Conservation (phyloP, 1,140 invertebrate species). For the Drosophila triauraria region DNA sequence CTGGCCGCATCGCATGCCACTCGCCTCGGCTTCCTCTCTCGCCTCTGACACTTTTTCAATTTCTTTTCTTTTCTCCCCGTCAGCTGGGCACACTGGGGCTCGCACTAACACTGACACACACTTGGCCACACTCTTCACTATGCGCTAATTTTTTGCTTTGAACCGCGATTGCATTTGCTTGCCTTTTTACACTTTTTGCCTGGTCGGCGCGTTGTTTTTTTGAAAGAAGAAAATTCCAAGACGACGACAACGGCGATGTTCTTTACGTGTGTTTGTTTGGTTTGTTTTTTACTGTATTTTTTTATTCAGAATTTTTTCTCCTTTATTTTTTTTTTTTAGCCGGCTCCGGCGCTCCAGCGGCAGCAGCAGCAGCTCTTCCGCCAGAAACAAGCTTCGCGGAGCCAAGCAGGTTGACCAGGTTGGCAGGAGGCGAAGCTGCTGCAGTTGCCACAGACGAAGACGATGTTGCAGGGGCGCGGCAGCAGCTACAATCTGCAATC, state of each 20-base stretch:
- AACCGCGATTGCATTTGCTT: conserved; percentile 49
- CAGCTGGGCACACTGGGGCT: conserved; percentile 60
- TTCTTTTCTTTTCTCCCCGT: conserved; percentile 30
- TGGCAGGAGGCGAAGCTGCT: conserved; percentile 46
- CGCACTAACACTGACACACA: conserved; percentile 24
- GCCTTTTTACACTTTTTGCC: conserved; percentile 46
- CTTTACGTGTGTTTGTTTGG: conserved; percentile 19
- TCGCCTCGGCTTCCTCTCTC: conserved; percentile 53
- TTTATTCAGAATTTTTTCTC: conserved; percentile 7
- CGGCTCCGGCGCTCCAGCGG: conserved; percentile 54
- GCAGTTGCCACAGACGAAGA: conserved; percentile 22
- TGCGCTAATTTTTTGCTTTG: conserved; percentile 66
- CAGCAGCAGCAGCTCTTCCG: conserved; percentile 62
- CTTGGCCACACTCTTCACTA: conserved; percentile 39
- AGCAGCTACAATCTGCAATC: conserved; percentile 77
- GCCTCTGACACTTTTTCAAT: conserved; percentile 80
- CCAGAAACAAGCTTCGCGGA: conserved; percentile 72
- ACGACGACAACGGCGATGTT: conserved; percentile 47
- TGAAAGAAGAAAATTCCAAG: conserved; percentile 52
- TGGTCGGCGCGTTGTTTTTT: conserved; percentile 49
- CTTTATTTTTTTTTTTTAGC: conserved; percentile 22
- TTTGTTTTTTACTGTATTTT: background rate
- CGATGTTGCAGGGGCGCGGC: conserved; percentile 37
- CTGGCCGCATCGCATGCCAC: conserved; percentile 62
- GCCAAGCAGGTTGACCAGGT: conserved; percentile 56